Evolutionary conservation across 2,797 vertebrate species (phyloP).

Genomic region (Sebastolobus alascanus): DNA sequence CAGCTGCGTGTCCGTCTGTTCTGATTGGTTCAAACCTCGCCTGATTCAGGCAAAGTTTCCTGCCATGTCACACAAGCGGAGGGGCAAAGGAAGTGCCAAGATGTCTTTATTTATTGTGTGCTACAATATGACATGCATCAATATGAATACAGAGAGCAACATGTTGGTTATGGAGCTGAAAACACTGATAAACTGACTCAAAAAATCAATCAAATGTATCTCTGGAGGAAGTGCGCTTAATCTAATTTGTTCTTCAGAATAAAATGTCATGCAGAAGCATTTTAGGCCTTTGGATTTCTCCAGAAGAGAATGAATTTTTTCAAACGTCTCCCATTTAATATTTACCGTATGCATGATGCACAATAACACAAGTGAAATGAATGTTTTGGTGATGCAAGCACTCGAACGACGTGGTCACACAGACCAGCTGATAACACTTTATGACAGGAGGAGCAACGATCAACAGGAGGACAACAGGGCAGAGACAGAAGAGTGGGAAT

Average conservation of each 20-base stretch:
- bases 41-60: slow-evolving; percentile 81
- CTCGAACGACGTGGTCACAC: slow-evolving; percentile 16
- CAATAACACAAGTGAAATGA: slow-evolving; percentile 22
- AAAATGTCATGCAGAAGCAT: slow-evolving; percentile 58
- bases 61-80: slow-evolving; percentile 70
- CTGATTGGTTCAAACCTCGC: slow-evolving; percentile 75
- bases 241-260: background rate
- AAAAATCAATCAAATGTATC: background rate
- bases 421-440: slow-evolving; percentile 33
- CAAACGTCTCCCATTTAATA: slow-evolving; percentile 12
- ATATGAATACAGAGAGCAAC: slow-evolving; percentile 26
- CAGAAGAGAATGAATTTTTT: background rate
- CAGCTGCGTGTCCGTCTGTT: slow-evolving; percentile 68
- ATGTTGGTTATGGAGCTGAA: background rate
- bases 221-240: background rate
- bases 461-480: slow-evolving; percentile 21
- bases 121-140: slow-evolving; percentile 60
- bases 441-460: slow-evolving; percentile 36
- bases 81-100: slow-evolving; percentile 12
- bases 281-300: slow-evolving; percentile 10
- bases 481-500: slow-evolving; percentile 12
- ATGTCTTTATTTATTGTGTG: slow-evolving; percentile 65
- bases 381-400: slow-evolving; percentile 41
- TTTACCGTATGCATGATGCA: slow-evolving; percentile 26
- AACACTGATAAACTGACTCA: background rate